phyloP scores from a whole-genome alignment of 2,113 vertebrate genomes.

The Jacana jacana region DNA sequence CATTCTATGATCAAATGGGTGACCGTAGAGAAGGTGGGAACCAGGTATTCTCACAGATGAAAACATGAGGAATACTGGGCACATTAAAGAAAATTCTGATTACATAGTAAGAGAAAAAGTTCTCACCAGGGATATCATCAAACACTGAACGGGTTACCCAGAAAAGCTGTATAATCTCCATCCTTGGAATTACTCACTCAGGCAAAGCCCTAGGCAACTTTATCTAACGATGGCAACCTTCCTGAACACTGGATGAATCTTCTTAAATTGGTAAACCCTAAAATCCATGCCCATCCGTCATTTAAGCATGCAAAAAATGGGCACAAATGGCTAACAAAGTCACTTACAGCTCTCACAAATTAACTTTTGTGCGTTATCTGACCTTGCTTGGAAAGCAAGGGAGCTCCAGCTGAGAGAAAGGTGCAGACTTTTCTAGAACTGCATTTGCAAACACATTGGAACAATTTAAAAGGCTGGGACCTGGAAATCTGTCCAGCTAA shows the following conservation, averaged over 20 bases:
- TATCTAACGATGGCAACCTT: neutral
- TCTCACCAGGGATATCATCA: neutral
- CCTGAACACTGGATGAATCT: neutral
- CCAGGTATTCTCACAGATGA: neutral
- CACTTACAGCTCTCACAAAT: neutral
- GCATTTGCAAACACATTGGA: neutral
- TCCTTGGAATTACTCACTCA: neutral
- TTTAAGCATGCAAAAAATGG: neutral
- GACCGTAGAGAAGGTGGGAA: neutral
- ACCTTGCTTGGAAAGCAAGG: neutral
- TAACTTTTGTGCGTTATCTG: neutral
- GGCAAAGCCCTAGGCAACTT: neutral
- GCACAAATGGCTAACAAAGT: neutral
- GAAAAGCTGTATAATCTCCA: neutral
- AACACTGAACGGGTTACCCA: neutral
- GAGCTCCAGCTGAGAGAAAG: neutral
- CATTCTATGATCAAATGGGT: neutral
- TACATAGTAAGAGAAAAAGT: neutral
- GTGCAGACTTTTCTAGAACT: neutral
- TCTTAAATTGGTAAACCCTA: neutral
- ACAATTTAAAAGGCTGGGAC: neutral
- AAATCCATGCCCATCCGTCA: neutral
- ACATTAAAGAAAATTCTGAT: neutral
- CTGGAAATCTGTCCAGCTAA: neutral
- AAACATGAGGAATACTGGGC: neutral